Evolutionary conservation across 2,113 vertebrate genomes (phyloP).

Genomic region (Xiphophorus couchianus): DNA sequence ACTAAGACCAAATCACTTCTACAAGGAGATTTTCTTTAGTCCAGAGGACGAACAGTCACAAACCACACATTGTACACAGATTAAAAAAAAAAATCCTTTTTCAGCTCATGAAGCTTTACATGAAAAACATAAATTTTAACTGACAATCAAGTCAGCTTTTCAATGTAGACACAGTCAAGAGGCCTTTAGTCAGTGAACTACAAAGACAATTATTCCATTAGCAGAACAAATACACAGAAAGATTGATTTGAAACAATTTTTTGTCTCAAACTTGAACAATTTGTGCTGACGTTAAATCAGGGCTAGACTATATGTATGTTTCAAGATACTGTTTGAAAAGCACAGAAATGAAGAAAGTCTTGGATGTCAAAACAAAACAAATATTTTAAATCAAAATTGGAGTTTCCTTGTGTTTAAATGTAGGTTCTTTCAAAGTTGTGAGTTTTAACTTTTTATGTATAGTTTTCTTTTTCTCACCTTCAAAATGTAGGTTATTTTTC

Average conservation of each 20-base stretch:
- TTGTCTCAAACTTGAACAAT: background rate
- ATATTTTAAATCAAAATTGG: background rate
- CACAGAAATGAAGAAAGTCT: background rate
- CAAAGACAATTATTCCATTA: background rate
- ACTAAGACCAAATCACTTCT: slow-evolving; percentile 27
- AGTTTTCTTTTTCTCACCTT: no score
- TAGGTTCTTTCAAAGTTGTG: background rate
- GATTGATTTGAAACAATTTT: background rate
- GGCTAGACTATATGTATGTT: background rate
- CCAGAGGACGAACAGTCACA: background rate
- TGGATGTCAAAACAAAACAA: background rate
- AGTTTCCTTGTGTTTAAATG: background rate
- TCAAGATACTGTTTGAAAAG: background rate
- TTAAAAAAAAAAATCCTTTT: background rate
- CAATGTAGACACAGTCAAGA: background rate
- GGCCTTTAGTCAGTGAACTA: background rate
- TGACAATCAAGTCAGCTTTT: background rate
- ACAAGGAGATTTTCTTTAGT: slow-evolving; percentile 3
- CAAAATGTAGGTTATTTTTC: no score
- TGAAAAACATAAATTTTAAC: background rate
- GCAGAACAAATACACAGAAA: background rate
- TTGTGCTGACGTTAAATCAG: background rate
- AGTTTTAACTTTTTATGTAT: no score
- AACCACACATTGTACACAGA: background rate
- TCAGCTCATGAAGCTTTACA: background rate